These are phyloP conservation scores for Cataglyphis rosenhaueri DNA, from an alignment of 2,888 invertebrate species.

Conservation along the genomic window DNA sequence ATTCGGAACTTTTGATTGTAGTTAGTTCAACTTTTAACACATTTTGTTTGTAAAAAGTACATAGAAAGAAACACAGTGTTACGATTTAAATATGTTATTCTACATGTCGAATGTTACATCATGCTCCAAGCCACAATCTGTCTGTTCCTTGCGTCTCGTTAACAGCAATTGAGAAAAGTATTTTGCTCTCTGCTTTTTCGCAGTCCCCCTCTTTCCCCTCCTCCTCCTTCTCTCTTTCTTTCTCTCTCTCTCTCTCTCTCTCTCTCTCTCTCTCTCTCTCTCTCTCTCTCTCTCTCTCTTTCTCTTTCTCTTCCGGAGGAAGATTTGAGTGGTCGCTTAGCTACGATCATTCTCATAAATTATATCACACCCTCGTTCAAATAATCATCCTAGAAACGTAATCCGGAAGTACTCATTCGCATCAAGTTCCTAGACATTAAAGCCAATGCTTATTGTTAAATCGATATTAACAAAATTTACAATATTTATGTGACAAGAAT, in stretches of 20 bases:
- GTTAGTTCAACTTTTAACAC: slow-evolving; percentile 1
- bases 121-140: neutral
- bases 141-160: slow-evolving; percentile 59
- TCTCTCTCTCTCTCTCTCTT: slow-evolving; percentile 39
- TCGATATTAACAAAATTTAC: neutral
- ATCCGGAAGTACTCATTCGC: neutral
- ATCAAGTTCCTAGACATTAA: neutral
- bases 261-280: neutral
- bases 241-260: too few relatives aligned
- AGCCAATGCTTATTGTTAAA: neutral
- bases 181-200: slow-evolving; percentile 55
- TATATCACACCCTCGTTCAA: slow-evolving; percentile 35
- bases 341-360: slow-evolving; percentile 27
- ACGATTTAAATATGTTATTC: slow-evolving; percentile 8
- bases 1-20: neutral
- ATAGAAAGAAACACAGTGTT: neutral
- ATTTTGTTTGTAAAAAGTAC: neutral
- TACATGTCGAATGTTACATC: neutral
- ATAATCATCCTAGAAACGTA: neutral
- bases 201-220: neutral
- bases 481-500: neutral
- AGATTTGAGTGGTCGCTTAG: slow-evolving; percentile 1
- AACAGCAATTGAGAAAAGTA: slow-evolving; percentile 64
- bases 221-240: too few relatives aligned
- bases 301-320: neutral